Percentiles rank a stretch among this genome's conserved stretches.
Conservation (phyloP, 2,797 vertebrate genomes). For the Borostomias antarcticus region DNA sequence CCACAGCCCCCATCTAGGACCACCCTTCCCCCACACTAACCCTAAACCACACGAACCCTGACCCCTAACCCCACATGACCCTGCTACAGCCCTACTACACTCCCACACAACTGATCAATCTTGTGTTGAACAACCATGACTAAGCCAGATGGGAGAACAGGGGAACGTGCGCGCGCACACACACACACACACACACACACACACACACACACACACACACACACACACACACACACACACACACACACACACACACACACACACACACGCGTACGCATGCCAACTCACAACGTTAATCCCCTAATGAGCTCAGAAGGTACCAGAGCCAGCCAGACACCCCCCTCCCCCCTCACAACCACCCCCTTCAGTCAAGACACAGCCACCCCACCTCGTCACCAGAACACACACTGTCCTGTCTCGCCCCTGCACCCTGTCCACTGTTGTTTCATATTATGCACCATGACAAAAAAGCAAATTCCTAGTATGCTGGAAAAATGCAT, state of each 20-base stretch:
- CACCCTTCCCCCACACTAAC: not conserved
- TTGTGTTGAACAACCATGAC: not conserved
- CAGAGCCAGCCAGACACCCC: conserved; percentile 7
- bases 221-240: no score
- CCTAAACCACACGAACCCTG: no score
- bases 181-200: no score
- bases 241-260: no score
- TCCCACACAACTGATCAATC: not conserved
- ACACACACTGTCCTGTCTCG: no score
- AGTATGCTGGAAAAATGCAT: no score
- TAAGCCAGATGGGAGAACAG: not conserved
- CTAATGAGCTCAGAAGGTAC: conserved; percentile 22
- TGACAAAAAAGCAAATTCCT: no score
- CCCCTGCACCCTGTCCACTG: no score
- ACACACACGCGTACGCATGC: not conserved
- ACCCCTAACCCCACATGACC: not conserved
- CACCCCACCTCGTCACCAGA: not conserved
- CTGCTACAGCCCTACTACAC: not conserved
- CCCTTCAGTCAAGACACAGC: not conserved
- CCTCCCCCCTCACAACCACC: not conserved
- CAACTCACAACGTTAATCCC: conserved; percentile 11
- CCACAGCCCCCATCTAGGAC: not conserved
- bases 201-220: no score
- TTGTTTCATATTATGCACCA: no score
- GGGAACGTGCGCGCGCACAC: not conserved